Base-by-base conservation (phyloP, 2,888 invertebrate genomes). In the Poecilus cupreus region DNA sequence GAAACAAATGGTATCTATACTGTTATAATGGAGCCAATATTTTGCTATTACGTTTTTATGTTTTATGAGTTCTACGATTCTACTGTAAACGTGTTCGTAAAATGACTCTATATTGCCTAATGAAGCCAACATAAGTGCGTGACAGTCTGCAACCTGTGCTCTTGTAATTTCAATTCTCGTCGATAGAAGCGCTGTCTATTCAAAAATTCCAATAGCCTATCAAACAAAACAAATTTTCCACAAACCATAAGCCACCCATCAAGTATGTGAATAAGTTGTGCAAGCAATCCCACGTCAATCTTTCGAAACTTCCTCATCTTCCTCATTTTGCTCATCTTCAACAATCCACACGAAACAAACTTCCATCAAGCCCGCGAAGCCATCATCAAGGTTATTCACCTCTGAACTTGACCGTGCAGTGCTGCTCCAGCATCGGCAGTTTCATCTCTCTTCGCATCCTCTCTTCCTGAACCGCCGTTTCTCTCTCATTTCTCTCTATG, bases 371-470 rank as follows among this genome's bases (percentile, higher is more conserved):
- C 20, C 11, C 54, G 11, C 54, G 46, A 22, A 24, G 26, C 24
- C 60, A 26, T 24, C 24, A 20, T 2, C 46, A 49, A 64, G 78
- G 78, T 78, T 60, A n/a, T 60, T 64, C 43, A 60, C 64, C 78
- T 78, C 57, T 78, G 60, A 78, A 78, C 78, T 78, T 78, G 78
- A 64, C 60, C 78, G 75, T 75, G 75, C 51, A 13, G 18, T 68
- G 64, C 18, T 68, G 39, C 18, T 51, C 51, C 18, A 51, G 51
- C 51, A 51, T 51, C 51, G 6, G 1, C 18, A 51, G 51, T 18
- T 18, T 18, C 51, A 20, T 18, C 64, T 68, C 16, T 68, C 5
- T 37, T 16, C 37, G 18, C 54, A 32, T 6, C 13, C 75, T 54
- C 75, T 54, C 37, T 20, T 32, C 64, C 64, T 37, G n/a, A n/a